Evolutionary conservation across 2,113 vertebrate species (phyloP), one percentile per base, ranked within the genome.

Genomic region (Carassius gibelio): DNA sequence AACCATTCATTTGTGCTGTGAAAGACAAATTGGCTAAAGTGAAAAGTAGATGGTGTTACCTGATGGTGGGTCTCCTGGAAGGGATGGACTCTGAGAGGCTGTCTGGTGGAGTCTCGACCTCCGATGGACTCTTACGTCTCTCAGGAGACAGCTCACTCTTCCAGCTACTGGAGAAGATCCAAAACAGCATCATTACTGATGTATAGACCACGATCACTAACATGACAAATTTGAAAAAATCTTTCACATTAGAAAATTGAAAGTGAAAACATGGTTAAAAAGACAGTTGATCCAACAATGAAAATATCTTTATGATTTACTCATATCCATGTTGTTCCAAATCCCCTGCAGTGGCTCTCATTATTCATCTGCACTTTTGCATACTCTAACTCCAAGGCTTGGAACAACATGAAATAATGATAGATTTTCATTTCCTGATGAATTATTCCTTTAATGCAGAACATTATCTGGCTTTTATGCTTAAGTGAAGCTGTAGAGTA

Each of bases 81-180:
- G 95, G 94, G 36, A 94, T 93, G 19, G 95, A 95, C 78, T 96
- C 96, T 68, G 95, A 95, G 13, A 93, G 92, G 85, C 93, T 96
- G 89, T 95, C 94, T 85, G 93, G 91, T 61, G 95, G 91, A 0
- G 93, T 89, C 6, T 93, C 93, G 13, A 93, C 90, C 62, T 93
- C 93, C 45, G 94, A 94, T 50, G 23, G 75, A 55, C 50, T 76
- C 26, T 87, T 93, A 89, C 85, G 81, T 85, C 87, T 92, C 90
- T 87, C 26, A 50, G 90, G 90, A 71, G 87, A 91, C 81, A 92
- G 88, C 0, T 95, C 95, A 91, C 89, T 94, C 88, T 94, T 95
- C 89, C 95, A 96, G 87, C 86, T 92, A 92, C 48, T 90, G 80
- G 62, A 88, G 69, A 82, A 88, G 75, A 66, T 34, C 10, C 88